Base-by-base conservation (phyloP, 2,797 vertebrate genomes). In the Pachyuromys duprasi region DNA sequence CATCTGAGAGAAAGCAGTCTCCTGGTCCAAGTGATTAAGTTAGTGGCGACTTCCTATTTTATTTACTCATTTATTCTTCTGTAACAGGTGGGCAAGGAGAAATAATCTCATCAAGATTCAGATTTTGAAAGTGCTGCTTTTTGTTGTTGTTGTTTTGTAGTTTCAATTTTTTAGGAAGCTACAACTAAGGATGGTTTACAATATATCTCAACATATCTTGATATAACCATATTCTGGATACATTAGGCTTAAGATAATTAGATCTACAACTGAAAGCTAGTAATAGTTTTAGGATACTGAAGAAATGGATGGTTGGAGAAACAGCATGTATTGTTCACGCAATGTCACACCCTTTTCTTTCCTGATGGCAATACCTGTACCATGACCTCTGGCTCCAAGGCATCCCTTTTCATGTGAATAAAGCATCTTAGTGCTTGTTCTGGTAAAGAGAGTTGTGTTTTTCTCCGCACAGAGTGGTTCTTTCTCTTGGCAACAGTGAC, bases 171-270 rank as follows among this genome's bases (percentile, higher is more conserved):
- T 26, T 8, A 89, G 20, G 26, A 49, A 65, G 42, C 9, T 65
- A 26, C 12, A 18, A 28, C 6, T 36, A 76, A 1, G 17, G 36
- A 69, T 45, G 9, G 1, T 62, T 76, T 83, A 57, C 4, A 26
- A 88, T 49, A 78, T 17, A 90, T 89, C 78, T 83, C 95, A 90
- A 63, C 87, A 55, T 81, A 89, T 81, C 1, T 89, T 63, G 49
- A 95, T 86, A 84, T 60, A 90, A 90, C 18, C 22, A 74, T 90
- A 75, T 93, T 88, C 45, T 86, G 8, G 24, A 63, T 83, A 86
- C 55, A 91, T 83, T 96, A 92, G 55, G 55, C 42, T 26, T 90
- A 69, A 1, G 13, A 96, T 96, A 83, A 86, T 67, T 97, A 93
- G 39, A 26, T n/a, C 49, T 82, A 63, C 81, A 86, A 67, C 45